Percentiles rank a stretch among this genome's conserved stretches.
These are phyloP conservation scores for Lepus oiostolus DNA, from an alignment of 2,797 vertebrate species.

Conservation along the genomic window DNA sequence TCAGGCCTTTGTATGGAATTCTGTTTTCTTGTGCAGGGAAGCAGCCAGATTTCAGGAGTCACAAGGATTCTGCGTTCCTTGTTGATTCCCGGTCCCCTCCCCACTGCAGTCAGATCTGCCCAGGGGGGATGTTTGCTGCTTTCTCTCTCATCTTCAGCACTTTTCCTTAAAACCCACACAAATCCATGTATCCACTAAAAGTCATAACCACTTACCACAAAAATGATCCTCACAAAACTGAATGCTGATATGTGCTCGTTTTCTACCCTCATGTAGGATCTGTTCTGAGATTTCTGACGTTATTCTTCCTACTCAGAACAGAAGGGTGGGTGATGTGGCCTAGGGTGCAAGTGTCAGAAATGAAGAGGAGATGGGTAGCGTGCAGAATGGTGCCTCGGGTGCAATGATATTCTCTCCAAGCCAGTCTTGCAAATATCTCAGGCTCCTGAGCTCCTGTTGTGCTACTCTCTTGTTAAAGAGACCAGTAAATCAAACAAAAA, in stretches of 20 bases:
- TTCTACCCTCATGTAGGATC: not conserved
- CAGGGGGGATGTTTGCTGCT: not conserved
- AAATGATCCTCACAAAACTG: not conserved
- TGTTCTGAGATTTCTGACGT: not conserved
- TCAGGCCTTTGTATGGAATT: not conserved
- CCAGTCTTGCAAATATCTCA: not conserved
- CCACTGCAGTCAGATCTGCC: not conserved
- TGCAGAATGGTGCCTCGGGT: not conserved
- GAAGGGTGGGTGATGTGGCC: not conserved
- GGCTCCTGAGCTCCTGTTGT: not conserved
- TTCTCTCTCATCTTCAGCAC: not conserved
- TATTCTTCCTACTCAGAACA: not conserved
- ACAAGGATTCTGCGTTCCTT: accelerated
- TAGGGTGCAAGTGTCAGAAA: not conserved
- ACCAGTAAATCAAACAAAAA: not conserved
- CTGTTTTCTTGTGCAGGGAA: not conserved
- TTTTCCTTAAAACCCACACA: not conserved
- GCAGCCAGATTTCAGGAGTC: not conserved
- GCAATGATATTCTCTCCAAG: not conserved
- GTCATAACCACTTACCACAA: not conserved
- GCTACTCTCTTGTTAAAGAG: not conserved
- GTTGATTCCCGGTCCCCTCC: not conserved
- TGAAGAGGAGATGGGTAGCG: not conserved
- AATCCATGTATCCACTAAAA: not conserved
- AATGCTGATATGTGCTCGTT: not conserved